phyloP scores from a whole-genome alignment of 2,797 vertebrate genomes.

The Fistularia tabacaria region DNA sequence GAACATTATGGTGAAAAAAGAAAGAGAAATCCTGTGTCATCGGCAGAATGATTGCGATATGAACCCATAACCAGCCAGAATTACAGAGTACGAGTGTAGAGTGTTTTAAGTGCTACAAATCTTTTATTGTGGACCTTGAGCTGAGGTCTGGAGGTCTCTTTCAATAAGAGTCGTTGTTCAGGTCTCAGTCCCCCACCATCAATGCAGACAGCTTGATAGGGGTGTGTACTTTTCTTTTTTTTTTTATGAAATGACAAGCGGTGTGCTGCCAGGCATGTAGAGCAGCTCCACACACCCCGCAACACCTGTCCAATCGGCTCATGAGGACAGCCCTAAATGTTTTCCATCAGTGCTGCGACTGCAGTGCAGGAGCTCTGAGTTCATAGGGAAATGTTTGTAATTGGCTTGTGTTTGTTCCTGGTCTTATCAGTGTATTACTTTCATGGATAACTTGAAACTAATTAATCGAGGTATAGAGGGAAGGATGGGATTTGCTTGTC shows the following conservation, averaged over 20 bases:
- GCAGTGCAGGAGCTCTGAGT: conserved; percentile 40
- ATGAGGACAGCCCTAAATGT: conserved; percentile 44
- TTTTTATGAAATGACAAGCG: conserved; percentile 34
- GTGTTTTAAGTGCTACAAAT: no score
- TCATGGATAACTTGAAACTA: conserved; percentile 72
- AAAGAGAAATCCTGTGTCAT: no score
- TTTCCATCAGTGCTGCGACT: conserved; percentile 43
- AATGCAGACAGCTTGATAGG: conserved; percentile 41
- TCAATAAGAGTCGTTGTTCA: conserved; percentile 33
- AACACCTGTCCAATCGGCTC: conserved; percentile 58
- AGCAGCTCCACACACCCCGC: conserved; percentile 21
- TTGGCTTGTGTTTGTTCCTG: conserved; percentile 72
- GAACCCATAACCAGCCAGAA: no score
- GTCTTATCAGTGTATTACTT: conserved; percentile 73
- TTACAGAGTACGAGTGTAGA: no score
- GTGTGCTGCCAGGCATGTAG: conserved; percentile 33
- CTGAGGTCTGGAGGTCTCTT: conserved; percentile 26
- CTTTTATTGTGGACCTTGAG: not conserved
- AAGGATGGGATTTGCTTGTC: conserved; percentile 39
- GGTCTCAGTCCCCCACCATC: conserved; percentile 35
- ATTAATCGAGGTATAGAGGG: conserved; percentile 64
- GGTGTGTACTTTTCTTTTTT: conserved; percentile 23
- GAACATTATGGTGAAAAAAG: no score
- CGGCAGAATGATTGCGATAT: no score
- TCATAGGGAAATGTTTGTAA: conserved; percentile 58